Percentiles rank a stretch among this genome's conserved stretches.
Evolutionary conservation across 2,113 vertebrate genomes (phyloP).

Genomic region (Podilymbus podiceps): DNA sequence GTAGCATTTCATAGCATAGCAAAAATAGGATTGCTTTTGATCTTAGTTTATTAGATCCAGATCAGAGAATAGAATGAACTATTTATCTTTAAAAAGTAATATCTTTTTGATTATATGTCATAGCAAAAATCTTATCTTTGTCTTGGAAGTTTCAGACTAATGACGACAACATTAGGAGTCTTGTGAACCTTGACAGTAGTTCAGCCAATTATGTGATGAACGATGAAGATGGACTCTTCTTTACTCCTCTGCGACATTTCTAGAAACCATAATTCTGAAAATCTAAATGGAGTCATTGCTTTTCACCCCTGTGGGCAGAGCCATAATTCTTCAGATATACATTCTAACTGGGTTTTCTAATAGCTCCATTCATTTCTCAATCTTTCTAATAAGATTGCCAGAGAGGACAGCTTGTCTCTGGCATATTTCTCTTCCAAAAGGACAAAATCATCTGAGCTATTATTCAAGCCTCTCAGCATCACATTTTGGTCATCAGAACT

Average conservation of each 20-base stretch:
- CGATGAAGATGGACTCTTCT: slow-evolving; percentile 15
- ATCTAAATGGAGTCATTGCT: slow-evolving; percentile 40
- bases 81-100: slow-evolving; percentile 63
- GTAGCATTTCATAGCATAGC: background rate
- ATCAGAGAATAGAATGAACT: slow-evolving; percentile 1
- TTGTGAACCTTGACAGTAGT: slow-evolving; percentile 20
- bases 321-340: slow-evolving; percentile 44
- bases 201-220: slow-evolving; percentile 60
- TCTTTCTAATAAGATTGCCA: slow-evolving; percentile 38
- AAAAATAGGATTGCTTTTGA: slow-evolving; percentile 1
- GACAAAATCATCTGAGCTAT: slow-evolving; percentile 19
- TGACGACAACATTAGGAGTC: background rate
- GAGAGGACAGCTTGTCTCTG: slow-evolving; percentile 31
- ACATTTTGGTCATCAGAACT: background rate
- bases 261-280: slow-evolving; percentile 29
- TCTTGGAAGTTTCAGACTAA: slow-evolving; percentile 43
- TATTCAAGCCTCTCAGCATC: slow-evolving; percentile 12
- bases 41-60: slow-evolving; percentile 50
- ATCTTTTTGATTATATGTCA: slow-evolving; percentile 53
- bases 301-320: slow-evolving; percentile 16
- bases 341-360: slow-evolving; percentile 26
- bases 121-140: slow-evolving; percentile 58
- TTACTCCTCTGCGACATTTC: background rate
- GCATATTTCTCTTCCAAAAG: slow-evolving; percentile 37
- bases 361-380: slow-evolving; percentile 42